Evolutionary conservation across 2,113 vertebrate species (phyloP).

Genomic region (Lagopus muta): DNA sequence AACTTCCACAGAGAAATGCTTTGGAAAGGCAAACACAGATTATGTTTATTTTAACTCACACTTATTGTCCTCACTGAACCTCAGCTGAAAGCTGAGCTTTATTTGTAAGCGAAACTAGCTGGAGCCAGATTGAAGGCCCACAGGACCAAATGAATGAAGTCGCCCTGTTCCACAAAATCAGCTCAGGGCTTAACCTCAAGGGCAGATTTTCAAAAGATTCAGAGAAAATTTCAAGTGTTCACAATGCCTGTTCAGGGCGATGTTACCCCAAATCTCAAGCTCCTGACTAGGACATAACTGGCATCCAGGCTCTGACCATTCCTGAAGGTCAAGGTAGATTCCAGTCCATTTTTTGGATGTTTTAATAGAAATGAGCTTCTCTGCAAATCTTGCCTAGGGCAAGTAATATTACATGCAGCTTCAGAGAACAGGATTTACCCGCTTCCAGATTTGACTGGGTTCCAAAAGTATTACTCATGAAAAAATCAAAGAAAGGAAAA

Average conservation of each 20-base stretch:
- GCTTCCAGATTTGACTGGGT: not conserved
- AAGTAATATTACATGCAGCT: not conserved
- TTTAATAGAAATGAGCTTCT: not conserved
- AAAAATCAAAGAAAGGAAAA: slow-evolving; percentile 27
- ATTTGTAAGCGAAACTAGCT: not conserved
- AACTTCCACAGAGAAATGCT: not conserved
- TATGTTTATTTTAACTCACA: not conserved
- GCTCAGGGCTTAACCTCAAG: not conserved
- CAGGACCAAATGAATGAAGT: not conserved
- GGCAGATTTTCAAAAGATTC: not conserved
- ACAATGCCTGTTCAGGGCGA: not conserved
- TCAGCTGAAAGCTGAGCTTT: not conserved
- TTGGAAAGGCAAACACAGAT: not conserved
- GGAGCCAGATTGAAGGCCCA: not conserved
- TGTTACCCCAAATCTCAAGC: not conserved
- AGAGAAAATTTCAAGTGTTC: not conserved
- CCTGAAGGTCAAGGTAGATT: not conserved
- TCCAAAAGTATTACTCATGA: not conserved
- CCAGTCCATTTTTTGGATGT: not conserved
- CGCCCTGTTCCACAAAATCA: not conserved
- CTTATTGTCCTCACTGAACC: slow-evolving; percentile 4
- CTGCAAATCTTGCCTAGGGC: not conserved
- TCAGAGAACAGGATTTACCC: slow-evolving; percentile 12
- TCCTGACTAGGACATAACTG: not conserved
- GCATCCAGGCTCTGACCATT: not conserved